These are phyloP conservation scores for Ptychoptera albimana DNA, from an alignment of 2,888 invertebrate genomes.

Conservation along the genomic window DNA sequence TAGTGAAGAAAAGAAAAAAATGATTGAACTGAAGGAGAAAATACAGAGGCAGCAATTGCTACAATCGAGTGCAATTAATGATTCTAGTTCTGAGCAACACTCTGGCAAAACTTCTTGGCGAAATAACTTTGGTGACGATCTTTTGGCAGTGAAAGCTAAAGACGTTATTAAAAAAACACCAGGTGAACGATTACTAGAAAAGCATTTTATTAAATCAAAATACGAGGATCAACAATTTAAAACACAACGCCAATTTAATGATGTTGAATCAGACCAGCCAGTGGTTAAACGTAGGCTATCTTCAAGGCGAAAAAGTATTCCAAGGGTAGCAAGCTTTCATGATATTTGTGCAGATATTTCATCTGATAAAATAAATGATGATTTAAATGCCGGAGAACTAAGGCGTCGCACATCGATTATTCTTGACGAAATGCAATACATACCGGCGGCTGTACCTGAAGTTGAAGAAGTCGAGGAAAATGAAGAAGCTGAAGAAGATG, in stretches of 20 bases:
- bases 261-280: conserved; percentile 15
- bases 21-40: conserved; percentile 14
- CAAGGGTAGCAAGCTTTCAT: conserved; percentile 34
- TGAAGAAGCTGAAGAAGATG: neutral
- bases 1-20: conserved; percentile 1
- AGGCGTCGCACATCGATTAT: conserved; percentile 32
- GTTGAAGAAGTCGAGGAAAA: neutral
- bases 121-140: conserved; percentile 43
- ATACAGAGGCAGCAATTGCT: conserved; percentile 14
- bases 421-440: conserved; percentile 35
- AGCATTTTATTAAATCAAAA: conserved; percentile 50
- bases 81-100: conserved; percentile 11
- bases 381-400: conserved; percentile 36
- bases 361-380: conserved; percentile 34
- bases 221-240: conserved; percentile 21
- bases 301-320: conserved; percentile 16
- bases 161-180: conserved; percentile 40
- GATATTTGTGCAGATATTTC: conserved; percentile 39
- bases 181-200: conserved; percentile 60
- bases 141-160: conserved; percentile 18
- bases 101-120: conserved; percentile 34
- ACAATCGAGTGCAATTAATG: conserved; percentile 7
- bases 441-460: neutral
- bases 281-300: conserved; percentile 17
- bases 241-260: conserved; percentile 11